Evolutionary conservation across 2,888 invertebrate species (phyloP), one percentile per base, ranked within the genome.

Genomic region (Lysandra bellargus): DNA sequence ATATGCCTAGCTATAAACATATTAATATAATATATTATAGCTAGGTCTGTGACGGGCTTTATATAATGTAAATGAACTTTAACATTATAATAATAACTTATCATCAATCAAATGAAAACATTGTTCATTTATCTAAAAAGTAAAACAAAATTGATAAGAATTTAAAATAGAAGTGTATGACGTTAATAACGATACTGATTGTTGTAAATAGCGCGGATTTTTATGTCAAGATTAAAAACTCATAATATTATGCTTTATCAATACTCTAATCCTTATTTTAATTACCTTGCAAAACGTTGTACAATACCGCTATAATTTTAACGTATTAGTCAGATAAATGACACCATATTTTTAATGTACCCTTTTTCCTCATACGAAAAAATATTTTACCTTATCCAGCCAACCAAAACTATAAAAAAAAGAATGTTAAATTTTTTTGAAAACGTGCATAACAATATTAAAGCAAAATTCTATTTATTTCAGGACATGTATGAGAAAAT

Each of bases 401-500:
- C 23, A 23, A 23, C 23, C 23, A 23, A 23, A 23, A 23, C 23
- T 23, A 23, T 23, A 23, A 23, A 23, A 23, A 23, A 23, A 23
- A 23, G 23, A 23, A 23, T 23, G 23, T 23, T 23, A 23, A 23
- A 23, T 23, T 23, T 23, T 23, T 23, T 23, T 23, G 23, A 23
- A 23, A 23, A 23, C 23, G 23, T 23, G 23, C 23, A 23, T 23
- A 23, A 23, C 23, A 23, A 23, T 23, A 23, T 23, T 23, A 23
- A 33, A 69, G 7, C 7, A 4, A 69, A 69, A 33, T 69, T 5
- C 5, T 69, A 14, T 1, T 5, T 17, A 81, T 89, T 95, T 64
- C 91, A 98, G 96, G 99, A 99, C 88, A 98, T 99, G 99, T 99
- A 98, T 88, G 98, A 99, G 85, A 99, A 99, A 93, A 99, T 99